A percentile compares a stretch with the other conserved stretches of the same genome.
Evolutionary conservation across 2,113 vertebrate genomes (phyloP).

Genomic region (Megaleporinus macrocephalus): DNA sequence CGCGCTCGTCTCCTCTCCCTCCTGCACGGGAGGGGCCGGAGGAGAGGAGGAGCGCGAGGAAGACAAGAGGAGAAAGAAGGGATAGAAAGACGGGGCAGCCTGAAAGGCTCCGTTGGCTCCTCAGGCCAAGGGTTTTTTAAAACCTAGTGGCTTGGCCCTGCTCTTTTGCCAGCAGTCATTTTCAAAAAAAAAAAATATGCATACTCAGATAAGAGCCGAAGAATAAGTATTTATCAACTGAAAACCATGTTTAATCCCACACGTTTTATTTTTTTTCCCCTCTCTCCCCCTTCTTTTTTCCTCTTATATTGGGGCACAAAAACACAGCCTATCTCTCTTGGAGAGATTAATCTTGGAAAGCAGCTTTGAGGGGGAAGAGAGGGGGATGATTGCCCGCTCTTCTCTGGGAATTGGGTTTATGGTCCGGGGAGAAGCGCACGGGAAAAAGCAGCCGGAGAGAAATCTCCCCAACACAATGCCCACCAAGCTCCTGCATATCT

Average conservation of each 20-base stretch:
- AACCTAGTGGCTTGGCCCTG: constrained; percentile 39
- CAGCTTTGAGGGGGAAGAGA: constrained; percentile 71
- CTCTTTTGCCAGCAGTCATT: constrained; percentile 49
- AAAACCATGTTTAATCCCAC: constrained; percentile 78
- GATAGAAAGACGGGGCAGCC: constrained; percentile 15
- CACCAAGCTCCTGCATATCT: constrained; percentile 30
- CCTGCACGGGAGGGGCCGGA: constrained; percentile 45
- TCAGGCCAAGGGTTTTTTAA: constrained; percentile 46
- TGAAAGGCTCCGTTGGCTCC: constrained; percentile 40
- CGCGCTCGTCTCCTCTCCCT: constrained; percentile 52
- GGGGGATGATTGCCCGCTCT: constrained; percentile 70
- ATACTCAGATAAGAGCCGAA: constrained; percentile 71
- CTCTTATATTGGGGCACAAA: constrained; percentile 45
- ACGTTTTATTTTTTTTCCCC: constrained; percentile 62
- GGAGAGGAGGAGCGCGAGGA: constrained; percentile 9
- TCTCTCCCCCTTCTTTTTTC: constrained; percentile 35
- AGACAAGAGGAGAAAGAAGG: constrained; percentile 29
- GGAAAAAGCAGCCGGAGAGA: constrained; percentile 46
- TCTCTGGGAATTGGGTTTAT: constrained; percentile 71
- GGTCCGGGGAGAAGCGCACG: constrained; percentile 57
- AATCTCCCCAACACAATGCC: constrained; percentile 56
- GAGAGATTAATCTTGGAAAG: constrained; percentile 76
- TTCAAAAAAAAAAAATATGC: constrained; percentile 66
- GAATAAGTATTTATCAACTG: constrained; percentile 79
- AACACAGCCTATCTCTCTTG: constrained; percentile 61